Evolutionary conservation across 2,113 vertebrate species (phyloP), one percentile per base, ranked within the genome.

Genomic region (Stictonetta naevosa): DNA sequence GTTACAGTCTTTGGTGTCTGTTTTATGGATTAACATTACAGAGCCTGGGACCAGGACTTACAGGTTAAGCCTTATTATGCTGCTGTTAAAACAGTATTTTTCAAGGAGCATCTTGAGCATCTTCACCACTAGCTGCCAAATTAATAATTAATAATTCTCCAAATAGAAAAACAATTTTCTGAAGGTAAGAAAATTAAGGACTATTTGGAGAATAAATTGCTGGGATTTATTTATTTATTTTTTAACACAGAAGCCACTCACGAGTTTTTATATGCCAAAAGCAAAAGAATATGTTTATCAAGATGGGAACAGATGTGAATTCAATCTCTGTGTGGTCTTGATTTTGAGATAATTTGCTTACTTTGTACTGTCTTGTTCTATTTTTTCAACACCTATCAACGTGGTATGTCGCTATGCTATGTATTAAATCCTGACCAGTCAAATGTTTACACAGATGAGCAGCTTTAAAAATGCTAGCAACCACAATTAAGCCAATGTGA

Each of bases 61-160:
- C 22, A 8, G 6, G 11, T 28, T 55, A 20, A 13, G 9, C 8
- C 33, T 68, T 77, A 46, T 31, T 20, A 38, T 21, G 21, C n/a
- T 36, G 6, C 8, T 69, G 20, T 23, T 31, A 67, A 76, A 89
- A 15, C 1, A 13, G 5, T 55, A 71, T 36, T 36, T 82, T 79
- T 56, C 15, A 53, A 60, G 25, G 5, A 56, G 0, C 2, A 2
- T 42, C 10, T 60, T 91, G 5, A 55, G 0, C 2, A 2, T 42
- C 10, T 60, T 91, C 29, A 33, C 2, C 3, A 22, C 28, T 59
- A 3, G 0, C 40, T 40, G 6, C 20, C 29, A 74, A 48, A 34
- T 69, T 38, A 55, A 56, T 38, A 55, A 50, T 13, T 25, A 75
- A 69, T 25, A 48, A 20, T 90, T 56, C 7, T n/a, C 11, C 25